Evolutionary conservation across 92 coral and sea anemone species (phyloP).

Genomic region (Porites cylindrica): DNA sequence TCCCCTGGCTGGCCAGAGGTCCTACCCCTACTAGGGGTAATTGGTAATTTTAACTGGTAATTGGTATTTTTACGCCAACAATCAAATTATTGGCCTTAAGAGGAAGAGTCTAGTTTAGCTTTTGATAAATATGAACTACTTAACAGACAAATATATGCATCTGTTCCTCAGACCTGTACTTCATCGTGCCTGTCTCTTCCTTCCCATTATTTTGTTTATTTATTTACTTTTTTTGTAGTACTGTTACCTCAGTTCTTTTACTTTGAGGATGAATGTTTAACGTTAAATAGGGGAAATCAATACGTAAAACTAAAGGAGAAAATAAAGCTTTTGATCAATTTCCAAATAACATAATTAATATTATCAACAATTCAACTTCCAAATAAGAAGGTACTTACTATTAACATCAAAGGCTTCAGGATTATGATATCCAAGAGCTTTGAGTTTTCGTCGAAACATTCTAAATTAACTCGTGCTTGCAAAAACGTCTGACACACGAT

Average conservation of each 20-base stretch:
- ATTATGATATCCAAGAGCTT: constrained; percentile 92
- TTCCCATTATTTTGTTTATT: too few species aligned
- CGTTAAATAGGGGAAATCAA: too few species aligned
- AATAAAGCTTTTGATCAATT: too few species aligned
- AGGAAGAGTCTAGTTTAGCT: not conserved
- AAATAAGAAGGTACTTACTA: constrained; percentile 28
- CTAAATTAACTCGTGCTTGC: not conserved
- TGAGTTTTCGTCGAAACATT: constrained; percentile 90
- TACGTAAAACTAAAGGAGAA: too few species aligned
- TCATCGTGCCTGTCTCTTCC: not conserved
- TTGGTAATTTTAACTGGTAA: not conserved
- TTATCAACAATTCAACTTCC: too few species aligned
- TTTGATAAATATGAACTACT: not conserved
- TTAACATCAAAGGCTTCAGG: constrained; percentile 80
- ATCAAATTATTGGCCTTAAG: too few species aligned
- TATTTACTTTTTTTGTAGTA: too few species aligned
- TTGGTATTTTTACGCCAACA: not conserved
- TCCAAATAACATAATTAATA: too few species aligned
- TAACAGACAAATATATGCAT: constrained; percentile 25
- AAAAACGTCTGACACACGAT: not conserved
- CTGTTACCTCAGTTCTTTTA: too few species aligned
- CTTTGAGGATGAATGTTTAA: too few species aligned
- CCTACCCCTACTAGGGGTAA: too few species aligned
- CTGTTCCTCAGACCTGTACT: constrained; percentile 7
- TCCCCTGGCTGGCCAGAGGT: too few species aligned